A percentile compares a stretch with the other conserved stretches of the same genome.
Evolutionary conservation across 2,888 invertebrate species (phyloP).

Genomic region (Idaea straminata): DNA sequence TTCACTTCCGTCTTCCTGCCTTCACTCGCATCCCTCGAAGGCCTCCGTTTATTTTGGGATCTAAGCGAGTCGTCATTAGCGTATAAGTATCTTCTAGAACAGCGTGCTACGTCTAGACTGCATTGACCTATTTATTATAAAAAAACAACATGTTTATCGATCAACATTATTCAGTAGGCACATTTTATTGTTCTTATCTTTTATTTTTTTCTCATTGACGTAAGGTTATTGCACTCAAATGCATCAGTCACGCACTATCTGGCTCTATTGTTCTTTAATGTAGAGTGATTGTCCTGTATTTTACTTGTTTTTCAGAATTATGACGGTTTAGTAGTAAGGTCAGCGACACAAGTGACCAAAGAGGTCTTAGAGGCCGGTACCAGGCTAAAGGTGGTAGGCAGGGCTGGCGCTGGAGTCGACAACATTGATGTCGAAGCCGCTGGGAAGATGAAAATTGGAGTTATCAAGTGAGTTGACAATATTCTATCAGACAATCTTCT

Average conservation of each 20-base stretch:
- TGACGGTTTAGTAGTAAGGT: conserved; percentile 95
- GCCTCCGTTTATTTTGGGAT: too few species aligned
- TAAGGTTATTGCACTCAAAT: conserved; percentile 26
- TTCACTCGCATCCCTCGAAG: too few species aligned
- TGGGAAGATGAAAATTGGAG: conserved; percentile 90
- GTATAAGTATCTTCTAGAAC: too few species aligned
- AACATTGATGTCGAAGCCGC: conserved; percentile 96
- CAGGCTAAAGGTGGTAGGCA: conserved; percentile 91
- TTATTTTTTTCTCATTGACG: conserved; percentile 23
- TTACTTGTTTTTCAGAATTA: conserved; percentile 83
- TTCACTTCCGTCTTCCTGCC: too few species aligned
- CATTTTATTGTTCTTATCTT: conserved; percentile 5
- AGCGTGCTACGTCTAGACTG: too few species aligned
- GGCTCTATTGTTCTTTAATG: too few species aligned
- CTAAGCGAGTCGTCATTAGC: too few species aligned
- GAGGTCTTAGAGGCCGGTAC: conserved; percentile 89
- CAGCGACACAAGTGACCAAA: conserved; percentile 95
- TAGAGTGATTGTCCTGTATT: not conserved
- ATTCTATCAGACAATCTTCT: too few species aligned
- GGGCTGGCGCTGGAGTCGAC: conserved; percentile 99
- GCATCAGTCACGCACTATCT: conserved; percentile 10
- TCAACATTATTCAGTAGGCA: too few species aligned
- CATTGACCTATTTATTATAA: too few species aligned
- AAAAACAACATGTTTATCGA: too few species aligned
- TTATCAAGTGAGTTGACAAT: conserved; percentile 90